A percentile compares a stretch with the other conserved stretches of the same genome.
Conservation (phyloP, 2,797 vertebrate species). For the Etheostoma nigrum region DNA sequence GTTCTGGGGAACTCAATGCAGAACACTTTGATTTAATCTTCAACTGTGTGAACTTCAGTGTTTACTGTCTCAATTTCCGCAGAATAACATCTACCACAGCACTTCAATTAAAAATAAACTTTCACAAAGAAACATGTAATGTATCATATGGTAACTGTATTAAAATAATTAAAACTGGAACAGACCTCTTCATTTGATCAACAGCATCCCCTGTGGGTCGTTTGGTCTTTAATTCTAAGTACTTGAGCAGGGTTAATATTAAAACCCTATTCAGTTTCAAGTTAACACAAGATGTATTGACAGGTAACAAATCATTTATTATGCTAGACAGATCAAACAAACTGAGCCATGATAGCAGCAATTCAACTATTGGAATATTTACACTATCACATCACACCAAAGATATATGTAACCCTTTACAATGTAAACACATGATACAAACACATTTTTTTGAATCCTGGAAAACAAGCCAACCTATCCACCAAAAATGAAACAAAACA, state of each 20-base stretch:
- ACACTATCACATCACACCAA: slow-evolving; percentile 86
- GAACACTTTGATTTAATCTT: not conserved
- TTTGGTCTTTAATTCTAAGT: not conserved
- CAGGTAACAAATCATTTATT: slow-evolving; percentile 84
- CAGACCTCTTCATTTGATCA: slow-evolving; percentile 15
- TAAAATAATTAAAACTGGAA: not conserved
- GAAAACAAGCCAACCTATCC: slow-evolving; percentile 75
- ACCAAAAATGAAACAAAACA: slow-evolving; percentile 64
- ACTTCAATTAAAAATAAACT: not conserved
- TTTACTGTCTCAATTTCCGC: not conserved
- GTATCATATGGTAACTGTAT: no score
- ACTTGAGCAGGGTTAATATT: not conserved
- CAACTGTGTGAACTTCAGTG: not conserved
- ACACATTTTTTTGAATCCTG: slow-evolving; percentile 70
- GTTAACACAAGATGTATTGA: slow-evolving; percentile 11
- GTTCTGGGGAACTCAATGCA: not conserved
- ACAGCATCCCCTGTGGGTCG: slow-evolving; percentile 62
- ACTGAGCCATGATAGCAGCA: slow-evolving; percentile 87
- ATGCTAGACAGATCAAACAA: slow-evolving; percentile 82
- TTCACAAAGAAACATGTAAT: not conserved
- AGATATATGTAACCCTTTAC: slow-evolving; percentile 83
- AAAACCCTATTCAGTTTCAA: not conserved
- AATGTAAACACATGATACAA: slow-evolving; percentile 88
- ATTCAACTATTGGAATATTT: slow-evolving; percentile 86
- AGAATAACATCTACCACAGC: not conserved